Base-by-base conservation (phyloP, 2,113 vertebrate genomes). In the Alectura lathami region DNA sequence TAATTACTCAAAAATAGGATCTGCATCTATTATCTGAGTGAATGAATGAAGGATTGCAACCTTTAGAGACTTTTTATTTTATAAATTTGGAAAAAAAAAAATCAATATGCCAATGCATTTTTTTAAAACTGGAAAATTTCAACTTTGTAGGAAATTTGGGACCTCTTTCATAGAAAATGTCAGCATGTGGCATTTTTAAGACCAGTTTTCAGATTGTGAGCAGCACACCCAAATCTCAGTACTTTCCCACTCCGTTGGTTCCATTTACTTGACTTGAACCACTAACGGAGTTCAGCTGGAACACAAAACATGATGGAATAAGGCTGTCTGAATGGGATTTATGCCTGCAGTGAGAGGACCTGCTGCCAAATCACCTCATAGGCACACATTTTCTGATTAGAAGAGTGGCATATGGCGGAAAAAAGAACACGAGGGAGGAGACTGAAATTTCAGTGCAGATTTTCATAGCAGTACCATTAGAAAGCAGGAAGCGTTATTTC, bases 1-100 rank as follows among this genome's bases (percentile, higher is more conserved):
- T 92, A 95, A 97, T 97, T 96, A 96, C 96, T 97, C 91, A 95
- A 93, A 96, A 85, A 9, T 75, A 93, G 79, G 89, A 97, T 94
- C 88, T 81, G 88, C 80, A 85, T 90, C 9, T 29, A 56, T 91
- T 96, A 90, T 91, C 70, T 36, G 77, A 89, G 67, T 48, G 77
- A 82, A 84, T 91, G 83, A 93, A 93, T 56, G 91, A 93, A 86
- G 86, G 69, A 73, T 47, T 83, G 76, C 21, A 95, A 89, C 83
- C 94, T 83, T 75, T 51, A 62, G 40, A 67, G 73, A 40, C 54
- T 68, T 59, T 60, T 91, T 94, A 38, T 90, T 94, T 76, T 29
- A 17, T 45, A 7, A 15, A 78, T 89, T 91, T 40, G 36, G 47
- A 27, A 32, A 23, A 51, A 62, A n/a, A 82, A 69, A 43, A 26